A percentile compares a stretch with the other conserved stretches of the same genome.
phyloP scores from a whole-genome alignment of 2,888 invertebrate species.

The Germaria angustata region DNA sequence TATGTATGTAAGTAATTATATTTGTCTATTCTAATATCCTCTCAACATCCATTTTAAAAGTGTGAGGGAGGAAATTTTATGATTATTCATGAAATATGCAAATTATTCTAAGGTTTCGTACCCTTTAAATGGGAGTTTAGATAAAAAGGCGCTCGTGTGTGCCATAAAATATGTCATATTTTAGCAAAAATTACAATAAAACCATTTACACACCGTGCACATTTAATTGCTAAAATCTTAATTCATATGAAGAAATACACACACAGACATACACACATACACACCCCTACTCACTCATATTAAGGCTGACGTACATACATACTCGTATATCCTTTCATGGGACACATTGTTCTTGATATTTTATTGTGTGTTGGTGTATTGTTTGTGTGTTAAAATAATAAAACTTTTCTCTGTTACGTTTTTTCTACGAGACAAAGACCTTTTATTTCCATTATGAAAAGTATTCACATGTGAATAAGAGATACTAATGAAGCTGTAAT shows the following conservation, averaged over 20 bases:
- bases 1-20: neutral
- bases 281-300: no score
- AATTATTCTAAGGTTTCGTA: slow-evolving; percentile 26
- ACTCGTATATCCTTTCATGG: slow-evolving; percentile 29
- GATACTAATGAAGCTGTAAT: slow-evolving; percentile 56
- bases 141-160: slow-evolving; percentile 64
- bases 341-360: slow-evolving; percentile 25
- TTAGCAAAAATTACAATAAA: slow-evolving; percentile 64
- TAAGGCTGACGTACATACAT: neutral
- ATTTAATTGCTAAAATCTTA: slow-evolving; percentile 58
- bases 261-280: neutral
- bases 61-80: slow-evolving; percentile 1
- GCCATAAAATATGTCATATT: slow-evolving; percentile 66
- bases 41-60: neutral
- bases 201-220: slow-evolving; percentile 61
- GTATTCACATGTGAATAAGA: slow-evolving; percentile 57
- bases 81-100: slow-evolving; percentile 61
- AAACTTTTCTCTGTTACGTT: slow-evolving; percentile 38
- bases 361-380: neutral
- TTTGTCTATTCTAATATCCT: neutral
- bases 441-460: slow-evolving; percentile 24
- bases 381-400: slow-evolving; percentile 1
- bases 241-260: slow-evolving; percentile 18
- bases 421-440: slow-evolving; percentile 8
- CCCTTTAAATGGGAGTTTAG: slow-evolving; percentile 51